These are phyloP conservation scores for Silurus aristotelis DNA, from an alignment of 2,797 vertebrate species.

Conservation along the genomic window DNA sequence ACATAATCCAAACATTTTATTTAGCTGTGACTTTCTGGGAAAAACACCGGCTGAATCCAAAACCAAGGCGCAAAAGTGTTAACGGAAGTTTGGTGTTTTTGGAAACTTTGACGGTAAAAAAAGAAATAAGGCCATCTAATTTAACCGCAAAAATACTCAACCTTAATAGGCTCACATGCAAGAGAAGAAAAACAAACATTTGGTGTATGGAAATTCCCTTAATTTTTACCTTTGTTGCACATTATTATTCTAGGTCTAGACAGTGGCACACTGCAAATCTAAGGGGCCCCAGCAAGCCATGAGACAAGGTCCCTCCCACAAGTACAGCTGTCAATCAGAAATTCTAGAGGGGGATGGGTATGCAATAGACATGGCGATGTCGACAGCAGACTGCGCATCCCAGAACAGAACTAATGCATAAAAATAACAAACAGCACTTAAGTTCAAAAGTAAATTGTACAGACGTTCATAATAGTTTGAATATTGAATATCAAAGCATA, in stretches of 20 bases:
- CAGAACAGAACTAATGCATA: neutral
- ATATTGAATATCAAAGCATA: neutral
- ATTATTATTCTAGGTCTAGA: conserved; percentile 1
- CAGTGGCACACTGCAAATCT: neutral
- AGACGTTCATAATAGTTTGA: neutral
- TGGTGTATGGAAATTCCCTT: neutral
- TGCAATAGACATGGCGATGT: neutral
- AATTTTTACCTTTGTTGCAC: neutral
- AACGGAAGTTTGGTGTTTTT: neutral
- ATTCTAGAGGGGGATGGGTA: conserved; percentile 1
- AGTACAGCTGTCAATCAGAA: conserved; percentile 7
- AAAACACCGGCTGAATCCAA: neutral
- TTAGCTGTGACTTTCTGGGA: too few relatives aligned
- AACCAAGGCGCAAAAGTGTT: neutral
- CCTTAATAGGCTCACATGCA: neutral
- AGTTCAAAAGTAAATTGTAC: neutral
- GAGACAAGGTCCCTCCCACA: neutral
- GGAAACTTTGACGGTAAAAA: neutral
- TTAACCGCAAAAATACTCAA: conserved; percentile 4
- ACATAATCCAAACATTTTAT: neutral
- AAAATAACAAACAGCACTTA: neutral
- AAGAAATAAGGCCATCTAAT: neutral
- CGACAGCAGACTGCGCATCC: neutral
- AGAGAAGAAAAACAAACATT: neutral
- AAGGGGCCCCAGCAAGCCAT: neutral